Conservation (phyloP, 2,113 vertebrate species). For the Choloepus hoffmanni region DNA sequence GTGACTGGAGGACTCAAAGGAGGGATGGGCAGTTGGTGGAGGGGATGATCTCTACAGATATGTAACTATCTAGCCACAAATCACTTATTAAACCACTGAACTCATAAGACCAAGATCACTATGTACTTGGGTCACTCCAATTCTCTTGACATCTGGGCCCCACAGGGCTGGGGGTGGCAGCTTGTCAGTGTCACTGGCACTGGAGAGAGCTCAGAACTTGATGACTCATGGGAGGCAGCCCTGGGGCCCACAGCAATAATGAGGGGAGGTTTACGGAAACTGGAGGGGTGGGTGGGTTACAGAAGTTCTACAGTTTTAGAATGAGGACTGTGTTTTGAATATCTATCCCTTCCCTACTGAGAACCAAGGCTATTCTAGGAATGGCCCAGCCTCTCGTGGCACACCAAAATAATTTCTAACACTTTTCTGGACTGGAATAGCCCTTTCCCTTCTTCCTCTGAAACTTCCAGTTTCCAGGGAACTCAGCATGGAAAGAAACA, state of each 20-base stretch:
- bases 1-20: background rate
- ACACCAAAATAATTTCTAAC: background rate
- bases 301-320: background rate
- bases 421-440: background rate
- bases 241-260: background rate
- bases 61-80: background rate
- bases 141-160: constrained; percentile 14
- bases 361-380: background rate
- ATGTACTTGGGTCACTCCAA: background rate
- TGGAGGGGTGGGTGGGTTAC: background rate
- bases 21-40: background rate
- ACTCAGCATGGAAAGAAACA: background rate
- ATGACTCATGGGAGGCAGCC: background rate
- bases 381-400: background rate
- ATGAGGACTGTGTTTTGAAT: background rate
- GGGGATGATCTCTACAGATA: background rate
- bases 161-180: background rate
- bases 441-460: background rate
- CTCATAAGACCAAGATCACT: background rate
- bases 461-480: constrained; percentile 31
- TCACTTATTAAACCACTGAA: background rate
- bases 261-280: background rate
- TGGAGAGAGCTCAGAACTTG: background rate
- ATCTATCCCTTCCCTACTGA: background rate
- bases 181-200: background rate